Evolutionary conservation across 2,888 invertebrate genomes (phyloP).

Genomic region (Pheosia tremula): DNA sequence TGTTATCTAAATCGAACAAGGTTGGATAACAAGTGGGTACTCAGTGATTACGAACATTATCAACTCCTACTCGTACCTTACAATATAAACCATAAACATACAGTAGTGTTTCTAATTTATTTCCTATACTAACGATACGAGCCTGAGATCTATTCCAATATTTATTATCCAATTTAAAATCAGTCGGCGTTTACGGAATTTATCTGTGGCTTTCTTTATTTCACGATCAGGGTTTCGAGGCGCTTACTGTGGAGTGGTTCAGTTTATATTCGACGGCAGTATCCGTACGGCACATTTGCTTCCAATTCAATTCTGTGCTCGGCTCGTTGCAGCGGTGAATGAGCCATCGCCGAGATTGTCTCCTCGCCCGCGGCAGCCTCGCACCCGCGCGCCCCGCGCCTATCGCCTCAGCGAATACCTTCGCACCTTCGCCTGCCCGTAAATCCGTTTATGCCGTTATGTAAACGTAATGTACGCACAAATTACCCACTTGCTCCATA

Average conservation of each 20-base stretch:
- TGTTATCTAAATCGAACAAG: too few relatives aligned
- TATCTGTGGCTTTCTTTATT: constrained; percentile 50
- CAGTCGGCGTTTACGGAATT: constrained; percentile 41
- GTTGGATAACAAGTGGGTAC: too few relatives aligned
- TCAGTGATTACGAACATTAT: too few relatives aligned
- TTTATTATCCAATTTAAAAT: constrained; percentile 40
- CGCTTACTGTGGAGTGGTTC: constrained; percentile 64
- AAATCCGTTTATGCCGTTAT: constrained; percentile 48
- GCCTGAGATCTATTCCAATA: constrained; percentile 15
- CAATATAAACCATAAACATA: background rate
- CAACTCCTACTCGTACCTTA: too few relatives aligned
- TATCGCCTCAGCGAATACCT: constrained; percentile 42
- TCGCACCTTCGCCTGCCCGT: constrained; percentile 45
- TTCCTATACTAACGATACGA: constrained; percentile 19
- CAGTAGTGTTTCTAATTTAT: constrained; percentile 14
- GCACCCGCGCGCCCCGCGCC: constrained; percentile 5
- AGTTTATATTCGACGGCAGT: constrained; percentile 75
- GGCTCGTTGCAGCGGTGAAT: constrained; percentile 78
- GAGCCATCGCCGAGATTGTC: constrained; percentile 79
- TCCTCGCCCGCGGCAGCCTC: constrained; percentile 38
- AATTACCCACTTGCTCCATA: constrained; percentile 45
- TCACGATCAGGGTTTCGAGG: constrained; percentile 56
- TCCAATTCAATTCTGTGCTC: constrained; percentile 80
- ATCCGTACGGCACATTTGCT: constrained; percentile 78
- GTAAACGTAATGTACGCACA: constrained; percentile 44